Percentiles rank a stretch among this genome's conserved stretches.
Evolutionary conservation across 2,888 invertebrate species (phyloP).

Genomic region (Malacosoma neustria): DNA sequence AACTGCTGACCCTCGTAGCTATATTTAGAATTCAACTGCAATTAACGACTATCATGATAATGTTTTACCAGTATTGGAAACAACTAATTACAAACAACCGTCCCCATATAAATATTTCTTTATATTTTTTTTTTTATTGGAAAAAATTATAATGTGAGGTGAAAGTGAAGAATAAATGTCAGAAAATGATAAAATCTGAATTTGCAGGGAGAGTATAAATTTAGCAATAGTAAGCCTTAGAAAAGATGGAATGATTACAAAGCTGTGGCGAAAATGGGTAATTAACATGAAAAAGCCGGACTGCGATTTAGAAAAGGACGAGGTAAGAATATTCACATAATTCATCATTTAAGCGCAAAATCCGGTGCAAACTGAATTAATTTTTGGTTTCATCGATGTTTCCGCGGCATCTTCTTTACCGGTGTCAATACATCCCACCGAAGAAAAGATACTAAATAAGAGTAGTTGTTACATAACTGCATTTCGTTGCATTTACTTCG

Average conservation of each 20-base stretch:
- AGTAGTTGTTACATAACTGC: neutral
- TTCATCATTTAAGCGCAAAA: no score
- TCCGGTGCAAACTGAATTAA: no score
- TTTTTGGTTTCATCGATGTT: no score
- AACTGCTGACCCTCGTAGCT: no score
- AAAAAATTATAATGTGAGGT: no score
- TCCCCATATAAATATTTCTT: no score
- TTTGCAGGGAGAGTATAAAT: conserved; percentile 91
- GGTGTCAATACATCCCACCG: conserved; percentile 4
- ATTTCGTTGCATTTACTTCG: no score
- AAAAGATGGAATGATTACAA: conserved; percentile 93
- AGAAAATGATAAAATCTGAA: neutral
- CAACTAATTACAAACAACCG: no score
- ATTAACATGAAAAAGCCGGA: conserved; percentile 30
- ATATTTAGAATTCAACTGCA: no score
- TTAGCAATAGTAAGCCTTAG: conserved; percentile 92
- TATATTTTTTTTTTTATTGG: no score
- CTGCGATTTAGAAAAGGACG: conserved; percentile 34
- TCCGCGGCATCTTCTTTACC: no score
- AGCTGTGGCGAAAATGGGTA: conserved; percentile 95
- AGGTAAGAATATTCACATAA: conserved; percentile 19
- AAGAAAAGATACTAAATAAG: neutral
- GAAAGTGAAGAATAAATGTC: no score
- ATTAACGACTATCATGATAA: neutral
- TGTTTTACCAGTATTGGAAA: neutral